These are phyloP conservation scores for Campaea margaritaria DNA, from an alignment of 2,888 invertebrate genomes.

Conservation along the genomic window DNA sequence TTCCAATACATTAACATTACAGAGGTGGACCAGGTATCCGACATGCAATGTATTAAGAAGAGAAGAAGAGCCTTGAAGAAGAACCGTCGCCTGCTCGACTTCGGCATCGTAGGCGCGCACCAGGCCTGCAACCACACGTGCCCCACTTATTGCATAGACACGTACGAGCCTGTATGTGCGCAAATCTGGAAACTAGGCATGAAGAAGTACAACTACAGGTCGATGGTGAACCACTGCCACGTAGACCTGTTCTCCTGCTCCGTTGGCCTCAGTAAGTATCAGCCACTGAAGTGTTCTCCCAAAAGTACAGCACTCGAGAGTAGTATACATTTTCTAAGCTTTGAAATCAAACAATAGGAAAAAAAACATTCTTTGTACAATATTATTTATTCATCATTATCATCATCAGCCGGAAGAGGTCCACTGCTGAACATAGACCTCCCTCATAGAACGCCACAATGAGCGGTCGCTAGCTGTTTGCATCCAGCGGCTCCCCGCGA, in stretches of 20 bases:
- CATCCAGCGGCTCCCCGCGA: too few species aligned
- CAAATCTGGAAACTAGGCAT: conserved; percentile 57
- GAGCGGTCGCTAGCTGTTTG: too few species aligned
- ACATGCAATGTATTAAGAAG: conserved; percentile 48
- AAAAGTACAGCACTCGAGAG: too few species aligned
- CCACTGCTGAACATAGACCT: too few species aligned
- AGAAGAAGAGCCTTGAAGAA: not conserved
- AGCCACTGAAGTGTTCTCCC: not conserved
- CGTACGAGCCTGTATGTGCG: conserved; percentile 72
- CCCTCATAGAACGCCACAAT: too few species aligned
- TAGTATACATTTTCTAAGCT: too few species aligned
- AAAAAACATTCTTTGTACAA: too few species aligned
- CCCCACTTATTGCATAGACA: conserved; percentile 70
- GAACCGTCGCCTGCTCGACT: conserved; percentile 60
- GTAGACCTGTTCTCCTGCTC: conserved; percentile 75
- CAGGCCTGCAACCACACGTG: conserved; percentile 76
- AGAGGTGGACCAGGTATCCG: conserved; percentile 46
- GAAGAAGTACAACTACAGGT: conserved; percentile 40
- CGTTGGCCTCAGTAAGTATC: conserved; percentile 67
- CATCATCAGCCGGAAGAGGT: too few species aligned
- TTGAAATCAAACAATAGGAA: too few species aligned
- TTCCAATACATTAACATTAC: too few species aligned
- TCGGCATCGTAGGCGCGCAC: conserved; percentile 66
- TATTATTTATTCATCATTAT: too few species aligned
- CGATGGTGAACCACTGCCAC: conserved; percentile 78